A percentile compares a stretch with the other conserved stretches of the same genome.
These are phyloP conservation scores for Zaprionus taronus DNA, from an alignment of 1,140 invertebrate species.

Conservation along the genomic window DNA sequence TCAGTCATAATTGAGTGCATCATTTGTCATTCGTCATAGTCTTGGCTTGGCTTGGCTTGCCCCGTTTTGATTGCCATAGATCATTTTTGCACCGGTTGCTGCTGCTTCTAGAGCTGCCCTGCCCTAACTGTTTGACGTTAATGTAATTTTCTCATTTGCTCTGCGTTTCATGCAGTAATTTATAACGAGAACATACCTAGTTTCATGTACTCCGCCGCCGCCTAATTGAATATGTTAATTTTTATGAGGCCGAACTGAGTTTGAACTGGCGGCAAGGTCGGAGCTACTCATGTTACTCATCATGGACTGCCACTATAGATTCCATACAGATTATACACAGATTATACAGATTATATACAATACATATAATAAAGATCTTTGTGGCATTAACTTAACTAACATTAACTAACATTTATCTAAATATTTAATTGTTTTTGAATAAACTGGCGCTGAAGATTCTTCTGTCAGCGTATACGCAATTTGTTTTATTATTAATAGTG, in stretches of 20 bases:
- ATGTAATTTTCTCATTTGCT: slow-evolving; percentile 57
- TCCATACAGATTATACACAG: no score
- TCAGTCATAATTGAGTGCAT: slow-evolving; percentile 36
- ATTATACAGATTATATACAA: background rate
- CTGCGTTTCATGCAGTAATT: slow-evolving; percentile 60
- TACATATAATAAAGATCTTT: no score
- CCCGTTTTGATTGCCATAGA: slow-evolving; percentile 47
- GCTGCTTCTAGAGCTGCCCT: slow-evolving; percentile 26
- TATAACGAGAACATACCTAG: slow-evolving; percentile 49
- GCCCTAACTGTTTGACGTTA: slow-evolving; percentile 33
- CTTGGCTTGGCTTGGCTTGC: slow-evolving; percentile 50
- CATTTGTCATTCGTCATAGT: slow-evolving; percentile 63
- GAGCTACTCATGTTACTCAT: slow-evolving; percentile 8
- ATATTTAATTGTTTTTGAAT: background rate
- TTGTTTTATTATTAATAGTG: background rate
- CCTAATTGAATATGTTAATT: slow-evolving; percentile 50
- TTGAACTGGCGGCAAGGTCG: slow-evolving; percentile 16
- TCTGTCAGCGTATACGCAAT: background rate
- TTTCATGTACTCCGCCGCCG: slow-evolving; percentile 50
- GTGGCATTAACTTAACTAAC: no score
- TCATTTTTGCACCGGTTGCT: slow-evolving; percentile 40
- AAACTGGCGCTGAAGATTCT: background rate
- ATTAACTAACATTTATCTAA: no score
- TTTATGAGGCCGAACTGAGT: slow-evolving; percentile 27
- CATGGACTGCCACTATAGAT: background rate